phyloP scores from a whole-genome alignment of 2,888 invertebrate species.

The Argynnis bischoffii region DNA sequence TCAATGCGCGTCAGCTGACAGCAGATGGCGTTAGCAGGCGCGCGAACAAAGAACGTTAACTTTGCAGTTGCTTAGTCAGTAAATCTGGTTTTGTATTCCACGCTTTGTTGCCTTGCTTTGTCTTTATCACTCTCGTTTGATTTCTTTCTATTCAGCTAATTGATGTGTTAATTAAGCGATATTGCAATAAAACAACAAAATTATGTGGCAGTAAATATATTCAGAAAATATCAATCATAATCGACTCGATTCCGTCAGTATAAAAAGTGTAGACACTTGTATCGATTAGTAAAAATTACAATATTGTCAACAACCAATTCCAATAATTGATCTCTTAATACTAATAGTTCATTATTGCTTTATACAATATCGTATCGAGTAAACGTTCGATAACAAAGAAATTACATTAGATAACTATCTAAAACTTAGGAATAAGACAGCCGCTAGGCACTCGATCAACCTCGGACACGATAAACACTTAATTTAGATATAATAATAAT shows the following conservation, averaged over 20 bases:
- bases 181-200: slow-evolving; percentile 47
- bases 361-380: slow-evolving; percentile 79
- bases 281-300: slow-evolving; percentile 64
- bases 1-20: background rate
- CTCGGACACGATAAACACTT: slow-evolving; percentile 78
- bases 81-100: slow-evolving; percentile 21
- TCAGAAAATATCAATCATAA: slow-evolving; percentile 80
- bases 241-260: slow-evolving; percentile 72
- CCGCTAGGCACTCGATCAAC: slow-evolving; percentile 71
- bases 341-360: slow-evolving; percentile 78
- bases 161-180: slow-evolving; percentile 5
- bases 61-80: slow-evolving; percentile 8
- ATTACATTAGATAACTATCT: slow-evolving; percentile 64
- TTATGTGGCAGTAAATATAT: slow-evolving; percentile 80
- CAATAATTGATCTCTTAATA: slow-evolving; percentile 71
- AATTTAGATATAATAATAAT: slow-evolving; percentile 81
- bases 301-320: slow-evolving; percentile 71
- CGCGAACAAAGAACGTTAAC: slow-evolving; percentile 19
- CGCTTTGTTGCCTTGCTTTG: slow-evolving; percentile 22
- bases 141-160: slow-evolving; percentile 13
- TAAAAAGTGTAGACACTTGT: slow-evolving; percentile 67
- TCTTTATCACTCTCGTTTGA: slow-evolving; percentile 17
- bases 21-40: slow-evolving; percentile 34
- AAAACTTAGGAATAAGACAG: slow-evolving; percentile 67
- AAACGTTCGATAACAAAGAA: slow-evolving; percentile 72